Percentiles rank a stretch among this genome's conserved stretches.
phyloP scores from a whole-genome alignment of 1,140 invertebrate species.

The Copidosoma floridanum region DNA sequence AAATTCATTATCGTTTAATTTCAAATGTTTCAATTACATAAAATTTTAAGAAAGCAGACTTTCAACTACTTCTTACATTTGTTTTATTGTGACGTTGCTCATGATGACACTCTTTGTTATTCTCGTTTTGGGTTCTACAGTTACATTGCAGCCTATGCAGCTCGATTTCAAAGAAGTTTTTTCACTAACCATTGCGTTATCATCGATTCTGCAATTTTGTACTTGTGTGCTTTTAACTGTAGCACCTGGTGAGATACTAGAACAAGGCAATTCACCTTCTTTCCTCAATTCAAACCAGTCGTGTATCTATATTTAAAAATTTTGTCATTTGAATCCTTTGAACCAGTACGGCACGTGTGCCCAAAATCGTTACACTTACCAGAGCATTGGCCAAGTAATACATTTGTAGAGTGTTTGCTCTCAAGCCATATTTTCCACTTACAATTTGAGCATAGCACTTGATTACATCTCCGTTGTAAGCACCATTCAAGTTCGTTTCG shows the following conservation, averaged over 20 bases:
- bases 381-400: constrained; percentile 83
- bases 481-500: constrained; percentile 64
- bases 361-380: too few species aligned
- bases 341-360: too few species aligned
- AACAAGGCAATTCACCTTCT: constrained; percentile 12
- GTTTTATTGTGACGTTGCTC: constrained; percentile 80
- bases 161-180: constrained; percentile 80
- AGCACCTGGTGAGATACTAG: constrained; percentile 59
- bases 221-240: constrained; percentile 72
- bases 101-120: constrained; percentile 81
- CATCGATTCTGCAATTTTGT: constrained; percentile 72
- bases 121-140: constrained; percentile 75
- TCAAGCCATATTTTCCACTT: constrained; percentile 68
- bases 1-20: too few species aligned
- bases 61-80: constrained; percentile 74
- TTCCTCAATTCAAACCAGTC: constrained; percentile 29
- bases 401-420: constrained; percentile 79
- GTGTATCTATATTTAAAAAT: constrained; percentile 16
- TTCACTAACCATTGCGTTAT: constrained; percentile 70
- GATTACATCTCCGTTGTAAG: constrained; percentile 72
- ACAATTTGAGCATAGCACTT: constrained; percentile 79
- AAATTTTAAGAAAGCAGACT: too few species aligned
- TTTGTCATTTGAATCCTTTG: too few species aligned
- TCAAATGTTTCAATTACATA: too few species aligned
- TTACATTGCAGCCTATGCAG: constrained; percentile 73